Evolutionary conservation across 2,113 vertebrate genomes (phyloP), one percentile per base, ranked within the genome.

Genomic region (Recurvirostra avosetta): DNA sequence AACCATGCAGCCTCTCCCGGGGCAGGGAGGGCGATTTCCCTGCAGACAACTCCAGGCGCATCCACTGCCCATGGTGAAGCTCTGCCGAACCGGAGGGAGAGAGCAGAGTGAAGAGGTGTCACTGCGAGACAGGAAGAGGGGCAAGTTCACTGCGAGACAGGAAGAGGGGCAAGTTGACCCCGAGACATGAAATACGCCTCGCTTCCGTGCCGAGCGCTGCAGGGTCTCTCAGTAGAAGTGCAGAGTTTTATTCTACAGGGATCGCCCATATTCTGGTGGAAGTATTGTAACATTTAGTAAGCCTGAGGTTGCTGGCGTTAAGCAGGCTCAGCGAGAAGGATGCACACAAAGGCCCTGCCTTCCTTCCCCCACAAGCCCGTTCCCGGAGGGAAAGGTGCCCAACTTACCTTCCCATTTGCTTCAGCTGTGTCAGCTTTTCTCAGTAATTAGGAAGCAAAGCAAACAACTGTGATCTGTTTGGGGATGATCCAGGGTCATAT

Each of bases 381-480:
- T 50, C 62, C 36, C 0, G 0, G 29, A 65, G 58, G 34, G 53
- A 36, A 88, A 92, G n/a, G 50, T 71, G 78, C 30, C 62, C 67
- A 93, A 62, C 26, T 70, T 68, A 47, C 73, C n/a, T 62, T 73
- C 23, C 41, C 66, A 58, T 81, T 58, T 70, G 29, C 59, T 94
- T 96, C 67, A 86, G 53, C 30, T 72, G 34, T 90, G 36, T 38
- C 87, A 96, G 84, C 34, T 94, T 94, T 93, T 68, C 74, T 79
- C 77, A 93, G 85, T 71, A 90, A 76, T 79, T 90, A 90, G 53
- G 38, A 93, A 95, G 45, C 27, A 90, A 92, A 88, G 62, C 25
- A 92, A 93, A 85, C 16, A 45, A 66, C 66, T 73, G 41, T 18
- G 49, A 90, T 79, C 49, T 82, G 17, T 53, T 41, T 76, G 20